Evolutionary conservation across 2,888 invertebrate genomes (phyloP), one percentile per base, ranked within the genome.

Genomic region (Notocelia uddmanniana): DNA sequence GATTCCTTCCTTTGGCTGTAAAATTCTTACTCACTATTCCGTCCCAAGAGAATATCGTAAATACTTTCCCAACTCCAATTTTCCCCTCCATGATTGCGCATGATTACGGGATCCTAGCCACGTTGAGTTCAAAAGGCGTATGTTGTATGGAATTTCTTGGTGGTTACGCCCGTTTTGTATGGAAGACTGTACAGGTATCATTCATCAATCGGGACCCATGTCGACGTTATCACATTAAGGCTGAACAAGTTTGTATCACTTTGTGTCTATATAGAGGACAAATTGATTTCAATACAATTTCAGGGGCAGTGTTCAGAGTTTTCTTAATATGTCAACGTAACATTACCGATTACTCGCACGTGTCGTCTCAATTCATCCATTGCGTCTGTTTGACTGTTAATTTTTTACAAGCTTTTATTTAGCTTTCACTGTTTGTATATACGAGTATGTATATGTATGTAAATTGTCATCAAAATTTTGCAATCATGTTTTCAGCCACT

Each of bases 31-130:
- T 37, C 37, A 54, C 63, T 50, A 23, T 26, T 54, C 60, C 19
- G 21, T 54, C 60, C 52, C 63, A 13, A 19, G 41, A 19, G 60
- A 60, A 54, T 60, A 26, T 69, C 54, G 54, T 62, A 62, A 41
- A 70, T 54, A 68, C 66, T 70, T 66, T 31, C 50, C 50, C 50
- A 64, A 41, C 50, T 59, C 31, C 70, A 64, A 70, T 70, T 70
- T 70, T 70, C 70, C 64, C 64, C 70, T 66, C 70, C 70, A 70
- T 70, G 64, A 58, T 66, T 41, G 64, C 64, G 64, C 58, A 59
- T 70, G 70, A 70, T 70, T 70, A 52, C 58, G 41, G 57, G 58
- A 31, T 64, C 21, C 31, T 21, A 13, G 23, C n/a, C 21, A 45
- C 45, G n/a, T 26, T 23, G 13, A n/a, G 15, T 1, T 13, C 15